phyloP scores from a whole-genome alignment of 2,888 invertebrate species.

The Alviniconcha strummeri region DNA sequence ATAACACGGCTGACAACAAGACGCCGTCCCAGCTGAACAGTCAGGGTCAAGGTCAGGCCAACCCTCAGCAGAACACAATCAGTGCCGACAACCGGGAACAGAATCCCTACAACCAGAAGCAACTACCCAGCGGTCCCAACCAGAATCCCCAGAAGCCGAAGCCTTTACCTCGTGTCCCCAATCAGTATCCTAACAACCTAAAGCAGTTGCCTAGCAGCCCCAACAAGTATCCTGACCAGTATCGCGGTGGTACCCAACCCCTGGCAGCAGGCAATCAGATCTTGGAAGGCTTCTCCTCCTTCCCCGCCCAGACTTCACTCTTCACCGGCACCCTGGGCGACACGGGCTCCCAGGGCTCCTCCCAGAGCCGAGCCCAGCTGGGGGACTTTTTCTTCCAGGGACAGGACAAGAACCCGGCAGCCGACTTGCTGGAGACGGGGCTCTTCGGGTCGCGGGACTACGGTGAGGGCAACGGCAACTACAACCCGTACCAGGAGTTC shows the following conservation, averaged over 20 bases:
- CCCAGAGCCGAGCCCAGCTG: not conserved
- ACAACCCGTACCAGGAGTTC: constrained; percentile 3
- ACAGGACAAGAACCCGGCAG: constrained; percentile 5
- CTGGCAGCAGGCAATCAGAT: not conserved
- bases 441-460: constrained; percentile 10
- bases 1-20: too few relatives aligned
- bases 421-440: constrained; percentile 5
- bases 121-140: not conserved
- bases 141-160: not conserved
- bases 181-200: not conserved
- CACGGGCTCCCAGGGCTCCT: not conserved
- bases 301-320: not conserved
- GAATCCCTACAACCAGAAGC: too few relatives aligned
- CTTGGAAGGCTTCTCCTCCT: not conserved
- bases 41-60: not conserved
- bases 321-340: not conserved
- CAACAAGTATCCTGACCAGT: not conserved
- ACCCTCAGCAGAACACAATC: too few relatives aligned
- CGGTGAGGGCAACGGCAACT: not conserved
- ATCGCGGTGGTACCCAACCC: not conserved
- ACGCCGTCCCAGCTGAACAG: not conserved
- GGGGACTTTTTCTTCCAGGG: constrained; percentile 15
- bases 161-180: too few relatives aligned
- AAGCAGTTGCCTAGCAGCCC: not conserved
- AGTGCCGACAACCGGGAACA: too few relatives aligned